Percentiles rank a stretch among this genome's conserved stretches.
phyloP scores from a whole-genome alignment of 2,888 invertebrate species.

The Drosophila eohydei region DNA sequence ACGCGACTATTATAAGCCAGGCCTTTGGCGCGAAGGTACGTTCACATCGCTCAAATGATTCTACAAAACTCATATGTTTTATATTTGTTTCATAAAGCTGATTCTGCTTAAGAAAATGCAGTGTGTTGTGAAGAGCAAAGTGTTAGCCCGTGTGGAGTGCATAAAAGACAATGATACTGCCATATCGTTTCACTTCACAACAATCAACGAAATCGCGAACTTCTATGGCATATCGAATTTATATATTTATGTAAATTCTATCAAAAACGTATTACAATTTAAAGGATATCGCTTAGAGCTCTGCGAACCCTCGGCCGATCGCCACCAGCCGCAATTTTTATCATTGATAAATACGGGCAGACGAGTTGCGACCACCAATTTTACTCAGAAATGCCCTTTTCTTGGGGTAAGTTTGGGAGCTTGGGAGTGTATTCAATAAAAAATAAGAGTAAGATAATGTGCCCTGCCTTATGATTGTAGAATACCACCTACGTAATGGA shows the following conservation, averaged over 20 bases:
- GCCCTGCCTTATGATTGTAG: not conserved
- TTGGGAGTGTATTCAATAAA: not conserved
- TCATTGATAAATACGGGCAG: conserved; percentile 20
- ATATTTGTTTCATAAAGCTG: not conserved
- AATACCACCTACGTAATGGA: not conserved
- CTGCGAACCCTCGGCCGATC: conserved; percentile 8
- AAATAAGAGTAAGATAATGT: not conserved
- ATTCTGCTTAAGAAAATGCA: conserved; percentile 32
- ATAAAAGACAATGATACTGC: not conserved
- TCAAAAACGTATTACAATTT: conserved; percentile 8
- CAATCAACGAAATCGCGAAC: not conserved
- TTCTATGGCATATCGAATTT: conserved; percentile 20
- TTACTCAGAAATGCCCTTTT: conserved; percentile 46
- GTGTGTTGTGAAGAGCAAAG: conserved; percentile 21
- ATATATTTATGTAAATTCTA: conserved; percentile 6
- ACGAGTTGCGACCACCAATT: conserved; percentile 26
- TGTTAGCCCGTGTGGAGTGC: conserved; percentile 25
- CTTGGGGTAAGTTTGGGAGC: conserved; percentile 15
- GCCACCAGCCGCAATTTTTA: not conserved
- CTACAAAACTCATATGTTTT: not conserved
- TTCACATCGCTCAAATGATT: not conserved
- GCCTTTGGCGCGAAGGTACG: not conserved
- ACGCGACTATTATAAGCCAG: too few relatives aligned
- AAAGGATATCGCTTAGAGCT: conserved; percentile 32
- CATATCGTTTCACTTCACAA: conserved; percentile 13